Conservation (phyloP, 2,888 invertebrate genomes). For the Chloromyia formosa region DNA sequence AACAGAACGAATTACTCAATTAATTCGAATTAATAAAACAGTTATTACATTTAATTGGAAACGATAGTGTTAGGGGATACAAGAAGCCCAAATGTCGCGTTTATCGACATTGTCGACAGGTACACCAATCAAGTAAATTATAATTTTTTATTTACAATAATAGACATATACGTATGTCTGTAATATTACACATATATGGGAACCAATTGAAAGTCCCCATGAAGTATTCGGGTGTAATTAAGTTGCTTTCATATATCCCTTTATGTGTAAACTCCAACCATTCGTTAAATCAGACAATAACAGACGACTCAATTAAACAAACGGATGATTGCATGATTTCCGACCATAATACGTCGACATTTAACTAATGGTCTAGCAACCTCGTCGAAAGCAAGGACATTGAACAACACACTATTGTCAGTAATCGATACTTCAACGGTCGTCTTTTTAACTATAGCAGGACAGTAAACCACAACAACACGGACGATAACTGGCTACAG, state of each 20-base stretch:
- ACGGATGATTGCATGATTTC: conserved; percentile 28
- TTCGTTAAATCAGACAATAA: neutral
- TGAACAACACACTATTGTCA: neutral
- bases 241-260: too few relatives aligned
- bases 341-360: conserved; percentile 17
- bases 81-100: too few relatives aligned
- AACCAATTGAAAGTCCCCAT: too few relatives aligned
- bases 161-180: too few relatives aligned
- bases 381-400: conserved; percentile 16
- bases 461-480: neutral
- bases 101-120: too few relatives aligned
- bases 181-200: too few relatives aligned
- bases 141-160: too few relatives aligned
- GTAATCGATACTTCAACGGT: neutral
- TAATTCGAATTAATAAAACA: neutral
- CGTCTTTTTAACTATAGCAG: neutral
- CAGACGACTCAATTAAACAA: neutral
- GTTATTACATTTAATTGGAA: conserved; percentile 2
- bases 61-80: neutral
- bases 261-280: too few relatives aligned
- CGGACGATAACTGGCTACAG: neutral
- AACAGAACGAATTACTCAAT: conserved; percentile 5
- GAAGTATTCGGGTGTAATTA: too few relatives aligned
- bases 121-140: too few relatives aligned
- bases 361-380: conserved; percentile 18